These are phyloP conservation scores for Chloromyia formosa DNA, from an alignment of 2,888 invertebrate species.

Conservation along the genomic window DNA sequence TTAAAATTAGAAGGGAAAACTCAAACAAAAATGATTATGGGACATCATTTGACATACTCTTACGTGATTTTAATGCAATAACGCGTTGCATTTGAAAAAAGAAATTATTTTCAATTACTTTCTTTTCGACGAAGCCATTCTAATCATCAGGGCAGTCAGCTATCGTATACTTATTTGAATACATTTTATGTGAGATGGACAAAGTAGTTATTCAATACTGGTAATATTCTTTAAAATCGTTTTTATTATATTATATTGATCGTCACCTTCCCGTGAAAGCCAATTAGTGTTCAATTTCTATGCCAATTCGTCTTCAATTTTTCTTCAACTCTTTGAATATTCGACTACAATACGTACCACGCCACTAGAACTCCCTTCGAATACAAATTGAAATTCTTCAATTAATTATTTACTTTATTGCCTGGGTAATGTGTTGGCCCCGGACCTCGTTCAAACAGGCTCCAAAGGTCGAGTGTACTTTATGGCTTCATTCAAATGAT, in stretches of 20 bases:
- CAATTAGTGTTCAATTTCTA: conserved; percentile 4
- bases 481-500: conserved; percentile 28
- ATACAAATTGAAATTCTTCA: conserved; percentile 28
- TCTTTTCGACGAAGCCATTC: too few species aligned
- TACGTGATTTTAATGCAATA: too few species aligned
- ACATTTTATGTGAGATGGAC: too few species aligned
- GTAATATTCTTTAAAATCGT: too few species aligned
- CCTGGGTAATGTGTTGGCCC: conserved; percentile 3
- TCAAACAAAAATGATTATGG: too few species aligned
- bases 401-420: conserved; percentile 38
- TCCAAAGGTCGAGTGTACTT: conserved; percentile 29
- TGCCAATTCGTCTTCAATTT: conserved; percentile 15
- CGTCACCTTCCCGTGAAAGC: neutral
- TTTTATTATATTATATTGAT: neutral
- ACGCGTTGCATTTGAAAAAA: too few species aligned
- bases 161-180: too few species aligned
- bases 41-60: too few species aligned
- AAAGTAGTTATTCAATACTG: too few species aligned
- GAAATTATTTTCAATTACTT: too few species aligned
- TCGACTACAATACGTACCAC: neutral
- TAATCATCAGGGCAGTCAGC: too few species aligned
- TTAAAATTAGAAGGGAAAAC: too few species aligned
- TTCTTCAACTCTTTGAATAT: neutral
- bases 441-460: conserved; percentile 15
- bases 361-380: neutral